Evolutionary conservation across 2,113 vertebrate genomes (phyloP), one percentile per base, ranked within the genome.

Genomic region (Gallinago paraguaiae): DNA sequence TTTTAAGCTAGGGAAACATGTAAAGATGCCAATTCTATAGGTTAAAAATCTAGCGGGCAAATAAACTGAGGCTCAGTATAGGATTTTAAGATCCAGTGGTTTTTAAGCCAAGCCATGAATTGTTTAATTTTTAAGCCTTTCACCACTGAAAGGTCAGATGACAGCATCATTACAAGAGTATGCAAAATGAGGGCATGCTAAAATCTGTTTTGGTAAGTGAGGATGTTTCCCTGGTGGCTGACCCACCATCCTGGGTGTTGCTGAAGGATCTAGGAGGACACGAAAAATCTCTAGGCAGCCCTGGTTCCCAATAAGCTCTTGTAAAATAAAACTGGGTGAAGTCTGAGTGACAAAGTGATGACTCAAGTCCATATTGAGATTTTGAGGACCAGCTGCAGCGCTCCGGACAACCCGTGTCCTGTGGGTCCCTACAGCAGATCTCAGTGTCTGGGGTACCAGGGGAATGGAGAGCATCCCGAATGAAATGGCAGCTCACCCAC

Each of bases 361-460:
- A 41, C 10, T 64, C 14, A 37, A 28, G 31, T 13, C 13, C 9
- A 4, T 71, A 65, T 27, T 1, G 24, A 25, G 53, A 20, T 57
- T 13, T 17, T 53, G 17, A 35, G 50, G 50, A 48, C 20, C 0
- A 1, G 31, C 13, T 1, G 2, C 16, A 57, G 39, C 0, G 9
- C 33, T 72, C 22, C 35, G 56, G 35, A 24, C 4, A 61, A 13
- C 3, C 7, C 14, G 15, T 31, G 33, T 25, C 7, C 53, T 13
- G 10, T 57, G 18, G 72, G 20, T 57, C 17, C 59, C 20, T 41
- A 2, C 20, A 61, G 61, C 22, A 79, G 33, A 65, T 37, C 31
- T 61, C 50, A 31, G n/a, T 23, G 10, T 14, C 9, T 6, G 59
- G 74, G 78, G 53, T 43, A 30, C 19, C 22, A 30, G 33, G 37